These are phyloP conservation scores for Bostrychus sinensis DNA, from an alignment of 2,113 vertebrate species.

Conservation along the genomic window DNA sequence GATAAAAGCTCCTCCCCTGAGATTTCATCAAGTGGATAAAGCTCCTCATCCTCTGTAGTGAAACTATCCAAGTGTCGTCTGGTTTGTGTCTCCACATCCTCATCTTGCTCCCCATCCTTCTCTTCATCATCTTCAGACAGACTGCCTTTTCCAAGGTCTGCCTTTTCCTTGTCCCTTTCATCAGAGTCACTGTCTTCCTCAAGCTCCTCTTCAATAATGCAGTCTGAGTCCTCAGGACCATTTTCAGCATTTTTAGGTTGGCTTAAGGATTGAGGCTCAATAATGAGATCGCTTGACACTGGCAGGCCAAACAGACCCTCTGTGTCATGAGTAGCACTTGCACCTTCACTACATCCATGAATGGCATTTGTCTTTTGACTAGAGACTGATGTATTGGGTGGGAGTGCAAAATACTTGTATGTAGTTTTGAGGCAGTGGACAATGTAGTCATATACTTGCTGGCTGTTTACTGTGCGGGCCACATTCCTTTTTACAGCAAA, in stretches of 20 bases:
- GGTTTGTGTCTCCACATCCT: slow-evolving; percentile 44
- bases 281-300: slow-evolving; percentile 30
- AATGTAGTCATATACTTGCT: slow-evolving; percentile 89
- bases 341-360: not conserved
- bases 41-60: slow-evolving; percentile 78
- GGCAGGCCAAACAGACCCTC: slow-evolving; percentile 3
- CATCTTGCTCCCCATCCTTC: slow-evolving; percentile 76
- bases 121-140: slow-evolving; percentile 44
- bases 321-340: not conserved
- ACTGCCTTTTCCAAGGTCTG: slow-evolving; percentile 69
- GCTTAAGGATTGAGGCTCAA: slow-evolving; percentile 28
- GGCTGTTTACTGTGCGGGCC: slow-evolving; percentile 90
- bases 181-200: slow-evolving; percentile 77
- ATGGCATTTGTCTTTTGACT: slow-evolving; percentile 22
- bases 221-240: slow-evolving; percentile 76
- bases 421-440: slow-evolving; percentile 92
- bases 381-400: slow-evolving; percentile 60
- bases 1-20: slow-evolving; percentile 86
- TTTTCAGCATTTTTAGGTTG: slow-evolving; percentile 31
- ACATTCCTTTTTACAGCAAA: slow-evolving; percentile 93
- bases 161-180: slow-evolving; percentile 79
- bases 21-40: slow-evolving; percentile 73
- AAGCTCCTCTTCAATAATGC: slow-evolving; percentile 79
- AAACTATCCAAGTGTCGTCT: slow-evolving; percentile 61
- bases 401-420: slow-evolving; percentile 93